phyloP scores from a whole-genome alignment of 2,888 invertebrate genomes.

The Sericinus montela region DNA sequence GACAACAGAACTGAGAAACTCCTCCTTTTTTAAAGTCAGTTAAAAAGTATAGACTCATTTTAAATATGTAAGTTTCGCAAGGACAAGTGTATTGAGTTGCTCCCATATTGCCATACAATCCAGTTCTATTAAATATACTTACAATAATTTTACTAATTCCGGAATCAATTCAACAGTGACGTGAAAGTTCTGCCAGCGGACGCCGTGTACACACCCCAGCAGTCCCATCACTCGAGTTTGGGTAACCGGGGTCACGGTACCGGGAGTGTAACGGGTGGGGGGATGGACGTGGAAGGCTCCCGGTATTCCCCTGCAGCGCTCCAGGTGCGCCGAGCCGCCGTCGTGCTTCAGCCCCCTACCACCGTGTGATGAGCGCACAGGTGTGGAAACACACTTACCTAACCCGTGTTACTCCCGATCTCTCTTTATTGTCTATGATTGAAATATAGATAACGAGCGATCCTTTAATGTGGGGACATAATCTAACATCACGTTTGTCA shows the following conservation, averaged over 20 bases:
- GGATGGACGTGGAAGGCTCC: conserved; percentile 82
- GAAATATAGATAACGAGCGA: too few species aligned
- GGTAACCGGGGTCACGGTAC: conserved; percentile 80
- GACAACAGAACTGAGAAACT: too few species aligned
- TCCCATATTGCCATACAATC: too few species aligned
- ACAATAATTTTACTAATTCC: too few species aligned
- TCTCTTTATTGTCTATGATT: background rate
- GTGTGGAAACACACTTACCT: conserved; percentile 25
- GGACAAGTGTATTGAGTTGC: too few species aligned
- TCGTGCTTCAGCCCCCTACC: conserved; percentile 91
- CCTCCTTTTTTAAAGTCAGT: too few species aligned
- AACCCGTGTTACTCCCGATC: conserved; percentile 16
- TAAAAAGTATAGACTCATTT: too few species aligned
- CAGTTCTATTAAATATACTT: too few species aligned
- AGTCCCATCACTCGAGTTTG: conserved; percentile 39
- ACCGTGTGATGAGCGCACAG: conserved; percentile 37
- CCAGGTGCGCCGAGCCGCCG: conserved; percentile 91
- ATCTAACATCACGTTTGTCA: too few species aligned
- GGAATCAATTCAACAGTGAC: conserved; percentile 50
- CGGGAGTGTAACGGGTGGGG: conserved; percentile 83
- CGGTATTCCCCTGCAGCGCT: conserved; percentile 87
- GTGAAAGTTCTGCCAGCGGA: conserved; percentile 85
- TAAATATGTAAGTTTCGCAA: too few species aligned
- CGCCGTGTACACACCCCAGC: conserved; percentile 84
- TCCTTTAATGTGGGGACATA: too few species aligned